Conservation (phyloP, 2,888 invertebrate species). For the Apodemia duryi region DNA sequence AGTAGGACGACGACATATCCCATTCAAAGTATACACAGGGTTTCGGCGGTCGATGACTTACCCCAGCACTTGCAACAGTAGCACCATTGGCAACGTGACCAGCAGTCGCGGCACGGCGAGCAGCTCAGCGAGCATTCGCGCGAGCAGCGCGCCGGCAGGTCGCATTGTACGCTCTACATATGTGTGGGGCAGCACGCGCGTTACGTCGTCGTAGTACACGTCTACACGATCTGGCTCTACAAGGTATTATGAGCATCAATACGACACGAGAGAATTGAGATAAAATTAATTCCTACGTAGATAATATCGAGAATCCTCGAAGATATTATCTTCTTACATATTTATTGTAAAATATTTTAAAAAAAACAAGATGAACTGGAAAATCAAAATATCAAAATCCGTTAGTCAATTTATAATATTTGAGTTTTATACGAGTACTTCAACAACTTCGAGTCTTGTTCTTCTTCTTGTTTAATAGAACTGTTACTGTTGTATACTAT, state of each 20-base stretch:
- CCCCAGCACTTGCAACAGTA: slow-evolving; percentile 68
- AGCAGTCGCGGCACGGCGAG: slow-evolving; percentile 80
- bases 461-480: no score
- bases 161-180: slow-evolving; percentile 34
- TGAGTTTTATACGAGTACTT: no score
- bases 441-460: no score
- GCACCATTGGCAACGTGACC: slow-evolving; percentile 81
- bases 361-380: no score
- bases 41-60: neutral
- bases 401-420: no score
- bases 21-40: no score
- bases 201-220: slow-evolving; percentile 40
- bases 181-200: slow-evolving; percentile 33
- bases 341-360: no score
- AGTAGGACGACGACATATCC: no score
- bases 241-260: neutral
- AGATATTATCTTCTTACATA: no score
- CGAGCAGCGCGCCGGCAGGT: slow-evolving; percentile 42
- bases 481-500: no score
- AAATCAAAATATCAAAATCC: no score
- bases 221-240: slow-evolving; percentile 48
- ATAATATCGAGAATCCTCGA: no score
- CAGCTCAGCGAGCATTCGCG: slow-evolving; percentile 81
- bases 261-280: neutral
- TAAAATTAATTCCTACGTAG: neutral